Conservation (phyloP, 2,888 invertebrate species). For the Trichopria drosophilae region DNA sequence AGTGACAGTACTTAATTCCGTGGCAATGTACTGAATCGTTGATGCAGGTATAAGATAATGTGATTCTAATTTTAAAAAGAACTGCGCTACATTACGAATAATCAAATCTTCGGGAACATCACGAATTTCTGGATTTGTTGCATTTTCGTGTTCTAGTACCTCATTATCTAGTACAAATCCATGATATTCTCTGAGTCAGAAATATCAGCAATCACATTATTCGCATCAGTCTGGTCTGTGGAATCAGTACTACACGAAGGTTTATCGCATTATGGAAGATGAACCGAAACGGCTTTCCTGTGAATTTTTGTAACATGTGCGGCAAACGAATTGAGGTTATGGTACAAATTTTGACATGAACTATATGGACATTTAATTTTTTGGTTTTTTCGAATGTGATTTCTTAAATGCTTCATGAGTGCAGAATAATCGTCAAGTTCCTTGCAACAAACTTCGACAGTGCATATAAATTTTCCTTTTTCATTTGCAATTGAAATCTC, state of each 20-base stretch:
- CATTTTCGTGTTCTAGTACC: too few relatives aligned
- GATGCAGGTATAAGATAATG: constrained; percentile 1
- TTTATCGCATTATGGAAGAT: too few relatives aligned
- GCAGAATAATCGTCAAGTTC: constrained; percentile 10
- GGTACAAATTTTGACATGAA: constrained; percentile 7
- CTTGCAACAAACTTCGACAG: constrained; percentile 17
- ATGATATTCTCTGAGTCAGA: too few relatives aligned
- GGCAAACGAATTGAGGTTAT: constrained; percentile 9
- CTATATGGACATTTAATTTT: constrained; percentile 11
- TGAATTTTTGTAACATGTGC: constrained; percentile 16
- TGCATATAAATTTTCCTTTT: constrained; percentile 17
- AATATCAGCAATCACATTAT: too few relatives aligned
- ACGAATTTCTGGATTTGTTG: too few relatives aligned
- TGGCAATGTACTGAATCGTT: background rate
- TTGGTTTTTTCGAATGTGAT: constrained; percentile 14
- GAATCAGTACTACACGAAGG: too few relatives aligned
- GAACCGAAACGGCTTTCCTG: too few relatives aligned
- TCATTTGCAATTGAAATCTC: constrained; percentile 1
- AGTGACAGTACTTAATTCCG: constrained; percentile 4
- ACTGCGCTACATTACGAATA: constrained; percentile 6
- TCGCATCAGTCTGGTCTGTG: too few relatives aligned
- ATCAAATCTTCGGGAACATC: too few relatives aligned
- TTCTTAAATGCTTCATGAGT: constrained; percentile 14
- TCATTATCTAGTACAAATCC: too few relatives aligned
- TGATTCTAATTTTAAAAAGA: background rate